Base-by-base conservation (phyloP, 2,888 invertebrate species). In the Meliscaeva auricollis region DNA sequence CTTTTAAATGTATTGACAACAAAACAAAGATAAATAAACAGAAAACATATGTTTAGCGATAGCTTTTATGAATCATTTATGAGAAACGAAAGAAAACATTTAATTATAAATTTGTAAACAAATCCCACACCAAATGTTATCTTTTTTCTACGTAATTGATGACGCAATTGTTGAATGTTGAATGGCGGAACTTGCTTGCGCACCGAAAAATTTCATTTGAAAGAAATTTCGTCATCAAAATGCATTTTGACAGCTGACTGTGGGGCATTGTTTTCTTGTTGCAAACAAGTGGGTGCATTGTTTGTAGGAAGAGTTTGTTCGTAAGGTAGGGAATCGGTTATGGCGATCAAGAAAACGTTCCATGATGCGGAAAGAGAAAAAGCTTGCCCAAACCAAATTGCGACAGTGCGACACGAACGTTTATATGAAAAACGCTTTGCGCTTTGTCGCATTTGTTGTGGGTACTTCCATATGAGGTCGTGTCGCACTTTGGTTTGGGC, bases 51-150 rank as follows among this genome's bases (percentile, higher is more conserved):
- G 83, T 64, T 38, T 35, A 38, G 5, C 17, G 15, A 56, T 7
- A n/a, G 20, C 22, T 62, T 66, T 69, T 62, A 74, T 83, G 78
- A 83, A 62, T 78, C 83, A 78, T 64, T 35, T 48, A 66, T 38
- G 8, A 60, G 68, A 73, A 60, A 50, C n/a, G 9, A 73, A 32
- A 22, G n/a, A 73, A 73, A 58, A 81, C 56, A 69, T 48, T 50
- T 41, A 38, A 54, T 54, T 35, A 64, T 66, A 44, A 38, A 46
- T 41, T n/a, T 44, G 83, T 78, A 78, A 83, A 83, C 83, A 83
- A 83, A 78, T 54, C 48, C 46, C 56, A 54, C 20, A 58, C 22
- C 8, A 41, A n/a, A 58, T 32, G 26, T 26, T 30, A 60, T 26
- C 35, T 7, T 0, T 17, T 56, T 13, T 1, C 46, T 64, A 78